phyloP scores from a whole-genome alignment of 2,113 vertebrate genomes.

The Etheostoma spectabile region DNA sequence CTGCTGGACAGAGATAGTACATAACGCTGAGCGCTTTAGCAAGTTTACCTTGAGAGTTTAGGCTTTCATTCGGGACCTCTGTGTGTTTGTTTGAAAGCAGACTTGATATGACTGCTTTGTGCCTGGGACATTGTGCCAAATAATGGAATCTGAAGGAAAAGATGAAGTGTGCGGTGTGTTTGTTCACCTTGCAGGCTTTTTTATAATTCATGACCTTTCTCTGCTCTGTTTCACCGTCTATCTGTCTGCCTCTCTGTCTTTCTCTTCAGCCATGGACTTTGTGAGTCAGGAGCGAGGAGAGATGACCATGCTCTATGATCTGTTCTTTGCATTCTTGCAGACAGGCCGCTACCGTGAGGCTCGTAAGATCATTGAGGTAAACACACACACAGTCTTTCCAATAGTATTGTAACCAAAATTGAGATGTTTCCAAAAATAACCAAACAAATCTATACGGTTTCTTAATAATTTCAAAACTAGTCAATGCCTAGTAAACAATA shows the following conservation, averaged over 20 bases:
- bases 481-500: too few relatives aligned
- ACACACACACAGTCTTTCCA: background rate
- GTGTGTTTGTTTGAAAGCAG: conserved; percentile 46
- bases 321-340: conserved; percentile 94
- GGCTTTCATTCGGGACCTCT: conserved; percentile 44
- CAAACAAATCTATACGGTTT: background rate
- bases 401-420: background rate
- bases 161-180: conserved; percentile 29
- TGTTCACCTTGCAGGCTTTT: conserved; percentile 36
- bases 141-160: conserved; percentile 44
- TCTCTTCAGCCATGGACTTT: conserved; percentile 89
- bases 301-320: conserved; percentile 94
- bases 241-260: conserved; percentile 20
- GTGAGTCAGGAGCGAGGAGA: conserved; percentile 90
- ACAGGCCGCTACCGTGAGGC: conserved; percentile 94
- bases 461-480: background rate
- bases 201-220: conserved; percentile 33
- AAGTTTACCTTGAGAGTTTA: conserved; percentile 62
- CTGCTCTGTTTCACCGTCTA: conserved; percentile 15
- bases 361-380: conserved; percentile 96
- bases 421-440: background rate
- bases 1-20: conserved; percentile 71
- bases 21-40: conserved; percentile 64
- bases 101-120: conserved; percentile 51
- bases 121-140: conserved; percentile 55